Percentiles rank a stretch among this genome's conserved stretches.
Evolutionary conservation across 2,113 vertebrate genomes (phyloP).

Genomic region (Chlorocebus sabaeus): DNA sequence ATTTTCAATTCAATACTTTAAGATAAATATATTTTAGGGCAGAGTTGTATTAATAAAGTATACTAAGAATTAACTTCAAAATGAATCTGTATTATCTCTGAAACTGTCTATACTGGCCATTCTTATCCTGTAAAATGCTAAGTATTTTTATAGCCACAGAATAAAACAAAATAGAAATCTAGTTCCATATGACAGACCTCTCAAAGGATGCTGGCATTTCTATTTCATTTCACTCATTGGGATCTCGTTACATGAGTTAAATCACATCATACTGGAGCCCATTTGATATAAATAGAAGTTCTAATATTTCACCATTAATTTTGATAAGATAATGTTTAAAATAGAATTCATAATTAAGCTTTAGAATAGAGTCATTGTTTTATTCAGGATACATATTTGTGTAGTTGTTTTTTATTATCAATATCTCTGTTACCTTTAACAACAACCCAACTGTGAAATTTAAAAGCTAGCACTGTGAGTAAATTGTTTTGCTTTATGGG

Average conservation of each 20-base stretch:
- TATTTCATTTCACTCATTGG: background rate
- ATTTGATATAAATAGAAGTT: background rate
- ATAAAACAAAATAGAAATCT: background rate
- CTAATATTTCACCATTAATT: slow-evolving; percentile 1
- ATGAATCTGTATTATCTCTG: background rate
- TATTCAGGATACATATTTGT: background rate
- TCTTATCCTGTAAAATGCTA: background rate
- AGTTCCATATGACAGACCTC: background rate
- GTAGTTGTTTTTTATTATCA: background rate
- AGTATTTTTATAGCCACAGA: slow-evolving; percentile 33
- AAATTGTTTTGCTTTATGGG: background rate
- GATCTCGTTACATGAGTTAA: slow-evolving; percentile 27
- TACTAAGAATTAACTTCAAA: slow-evolving; percentile 33
- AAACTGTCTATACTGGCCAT: background rate
- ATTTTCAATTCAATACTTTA: background rate
- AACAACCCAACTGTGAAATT: background rate
- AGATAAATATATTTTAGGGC: background rate
- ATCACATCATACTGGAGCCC: background rate
- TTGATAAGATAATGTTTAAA: background rate
- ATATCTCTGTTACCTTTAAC: background rate
- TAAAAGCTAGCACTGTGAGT: background rate
- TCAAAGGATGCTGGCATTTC: background rate
- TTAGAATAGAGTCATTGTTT: slow-evolving; percentile 8
- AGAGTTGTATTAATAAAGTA: background rate
- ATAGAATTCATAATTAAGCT: background rate